A percentile compares a stretch with the other conserved stretches of the same genome.
These are phyloP conservation scores for Urocolius indicus DNA, from an alignment of 2,113 vertebrate species.

Conservation along the genomic window DNA sequence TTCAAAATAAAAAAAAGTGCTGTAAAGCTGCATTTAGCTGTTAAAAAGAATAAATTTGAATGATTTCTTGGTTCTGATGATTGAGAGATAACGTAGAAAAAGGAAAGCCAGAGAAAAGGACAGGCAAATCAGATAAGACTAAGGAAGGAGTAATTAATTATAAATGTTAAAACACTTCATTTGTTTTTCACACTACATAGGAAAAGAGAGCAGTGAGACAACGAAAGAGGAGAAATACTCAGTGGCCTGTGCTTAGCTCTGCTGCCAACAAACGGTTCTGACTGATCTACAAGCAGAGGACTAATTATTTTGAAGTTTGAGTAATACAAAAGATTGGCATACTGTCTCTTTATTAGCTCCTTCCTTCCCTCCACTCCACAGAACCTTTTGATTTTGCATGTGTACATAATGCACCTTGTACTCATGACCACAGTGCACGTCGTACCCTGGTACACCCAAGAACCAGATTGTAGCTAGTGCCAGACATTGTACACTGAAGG, in stretches of 20 bases:
- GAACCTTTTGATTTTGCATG: not conserved
- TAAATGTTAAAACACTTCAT: slow-evolving; percentile 25
- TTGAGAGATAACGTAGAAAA: not conserved
- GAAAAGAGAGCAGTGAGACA: slow-evolving; percentile 27
- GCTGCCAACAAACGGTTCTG: slow-evolving; percentile 13
- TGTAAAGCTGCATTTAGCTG: not conserved
- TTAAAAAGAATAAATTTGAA: slow-evolving; percentile 22
- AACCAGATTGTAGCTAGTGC: not conserved
- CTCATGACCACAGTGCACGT: not conserved
- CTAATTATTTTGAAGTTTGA: not conserved
- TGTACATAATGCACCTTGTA: not conserved
- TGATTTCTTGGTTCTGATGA: slow-evolving; percentile 18
- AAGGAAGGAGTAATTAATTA: slow-evolving; percentile 45
- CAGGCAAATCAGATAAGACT: slow-evolving; percentile 15
- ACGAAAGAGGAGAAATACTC: slow-evolving; percentile 32
- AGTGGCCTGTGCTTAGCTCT: not conserved
- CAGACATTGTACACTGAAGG: not conserved
- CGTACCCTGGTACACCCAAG: not conserved
- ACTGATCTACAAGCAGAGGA: not conserved
- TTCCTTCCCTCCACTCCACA: not conserved
- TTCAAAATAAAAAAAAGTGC: not conserved
- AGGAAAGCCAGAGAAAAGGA: not conserved
- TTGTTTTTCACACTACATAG: not conserved
- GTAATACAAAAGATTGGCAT: not conserved
- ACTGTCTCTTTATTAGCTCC: not conserved